phyloP scores from a whole-genome alignment of 2,888 invertebrate species.

The Dicyrtoma fusca region DNA sequence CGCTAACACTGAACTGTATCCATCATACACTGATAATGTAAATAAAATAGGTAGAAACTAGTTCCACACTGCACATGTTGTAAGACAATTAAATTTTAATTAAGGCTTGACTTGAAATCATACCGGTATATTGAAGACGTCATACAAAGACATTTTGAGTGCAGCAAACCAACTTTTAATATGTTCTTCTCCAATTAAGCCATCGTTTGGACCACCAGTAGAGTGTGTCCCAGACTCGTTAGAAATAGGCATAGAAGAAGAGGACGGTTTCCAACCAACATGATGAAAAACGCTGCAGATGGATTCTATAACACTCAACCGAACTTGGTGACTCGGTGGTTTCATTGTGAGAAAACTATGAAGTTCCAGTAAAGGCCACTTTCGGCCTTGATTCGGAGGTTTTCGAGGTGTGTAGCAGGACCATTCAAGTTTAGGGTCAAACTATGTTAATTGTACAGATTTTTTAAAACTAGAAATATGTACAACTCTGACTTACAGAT shows the following conservation, averaged over 20 bases:
- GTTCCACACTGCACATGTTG: not conserved
- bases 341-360: not conserved
- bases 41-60: too few species aligned
- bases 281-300: slow-evolving; percentile 34
- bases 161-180: not conserved
- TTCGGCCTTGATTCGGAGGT: not conserved
- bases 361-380: slow-evolving; percentile 17
- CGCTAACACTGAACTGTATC: too few species aligned
- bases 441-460: slow-evolving; percentile 3
- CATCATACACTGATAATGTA: too few species aligned
- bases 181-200: not conserved
- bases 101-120: too few species aligned
- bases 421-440: slow-evolving; percentile 16
- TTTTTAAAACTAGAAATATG: too few species aligned
- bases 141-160: not conserved
- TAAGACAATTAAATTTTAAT: not conserved
- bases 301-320: slow-evolving; percentile 39
- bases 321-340: slow-evolving; percentile 34
- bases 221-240: too few species aligned
- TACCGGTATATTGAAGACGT: slow-evolving; percentile 27
- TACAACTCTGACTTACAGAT: too few species aligned
- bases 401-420: not conserved
- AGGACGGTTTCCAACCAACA: not conserved
- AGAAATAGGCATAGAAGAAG: not conserved
- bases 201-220: not conserved